A percentile compares a stretch with the other conserved stretches of the same genome.
phyloP scores from a whole-genome alignment of 2,888 invertebrate genomes.

The Papilio gigon region DNA sequence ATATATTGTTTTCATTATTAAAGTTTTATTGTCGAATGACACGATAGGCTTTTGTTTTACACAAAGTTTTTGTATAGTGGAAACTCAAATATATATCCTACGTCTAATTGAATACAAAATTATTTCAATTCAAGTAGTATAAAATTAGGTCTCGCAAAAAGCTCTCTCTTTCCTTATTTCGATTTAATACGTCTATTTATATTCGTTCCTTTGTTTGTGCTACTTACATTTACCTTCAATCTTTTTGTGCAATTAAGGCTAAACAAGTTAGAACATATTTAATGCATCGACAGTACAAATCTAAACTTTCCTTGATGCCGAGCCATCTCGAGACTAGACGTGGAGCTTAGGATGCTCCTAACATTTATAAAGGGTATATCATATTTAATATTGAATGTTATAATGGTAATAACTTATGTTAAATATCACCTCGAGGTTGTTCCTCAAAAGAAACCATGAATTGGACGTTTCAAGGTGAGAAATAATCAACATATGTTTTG shows the following conservation, averaged over 20 bases:
- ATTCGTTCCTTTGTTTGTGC: not conserved
- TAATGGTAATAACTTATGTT: not conserved
- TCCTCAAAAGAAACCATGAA: slow-evolving; percentile 8
- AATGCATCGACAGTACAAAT: too few relatives aligned
- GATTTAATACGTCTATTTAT: not conserved
- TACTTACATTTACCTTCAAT: not conserved
- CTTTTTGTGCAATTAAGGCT: not conserved
- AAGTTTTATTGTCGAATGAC: too few relatives aligned
- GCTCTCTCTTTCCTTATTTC: not conserved
- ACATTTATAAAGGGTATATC: not conserved
- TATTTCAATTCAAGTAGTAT: not conserved
- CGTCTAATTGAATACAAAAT: not conserved
- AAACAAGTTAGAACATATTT: not conserved
- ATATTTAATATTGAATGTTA: not conserved
- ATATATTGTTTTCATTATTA: too few relatives aligned
- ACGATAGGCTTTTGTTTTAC: too few relatives aligned
- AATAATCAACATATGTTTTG: not conserved
- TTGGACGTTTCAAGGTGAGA: not conserved
- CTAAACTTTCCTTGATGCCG: too few relatives aligned
- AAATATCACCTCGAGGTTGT: not conserved
- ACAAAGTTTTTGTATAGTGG: too few relatives aligned
- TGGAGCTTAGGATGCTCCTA: not conserved
- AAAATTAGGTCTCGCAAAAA: not conserved
- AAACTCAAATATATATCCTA: not conserved
- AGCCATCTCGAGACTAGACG: too few relatives aligned